Evolutionary conservation across 2,113 vertebrate species (phyloP).

Genomic region (Thamnophis sirtalis): DNA sequence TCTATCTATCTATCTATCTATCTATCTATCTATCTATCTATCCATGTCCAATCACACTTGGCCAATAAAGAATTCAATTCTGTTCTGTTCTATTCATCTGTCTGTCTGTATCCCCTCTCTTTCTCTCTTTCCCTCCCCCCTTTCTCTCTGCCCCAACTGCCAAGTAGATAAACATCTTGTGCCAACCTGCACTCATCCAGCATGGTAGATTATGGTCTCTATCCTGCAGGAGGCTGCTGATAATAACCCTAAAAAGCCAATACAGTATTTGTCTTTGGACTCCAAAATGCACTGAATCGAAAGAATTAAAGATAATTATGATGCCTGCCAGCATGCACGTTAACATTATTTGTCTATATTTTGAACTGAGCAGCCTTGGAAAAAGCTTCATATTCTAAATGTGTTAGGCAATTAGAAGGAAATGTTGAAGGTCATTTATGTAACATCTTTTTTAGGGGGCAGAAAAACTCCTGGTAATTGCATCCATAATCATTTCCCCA

Average conservation of each 20-base stretch:
- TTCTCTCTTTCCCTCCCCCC: accelerated
- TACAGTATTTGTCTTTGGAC: neutral
- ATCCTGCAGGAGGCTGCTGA: neutral
- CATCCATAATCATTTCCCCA: neutral
- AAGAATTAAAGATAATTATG: neutral
- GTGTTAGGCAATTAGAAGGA: neutral
- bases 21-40: too few species aligned
- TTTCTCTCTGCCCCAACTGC: too few species aligned
- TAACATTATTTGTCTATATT: neutral
- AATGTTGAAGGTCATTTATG: neutral
- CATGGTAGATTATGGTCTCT: too few species aligned
- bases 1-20: too few species aligned
- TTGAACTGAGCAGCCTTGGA: neutral
- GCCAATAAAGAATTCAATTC: too few species aligned
- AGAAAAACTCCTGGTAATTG: neutral
- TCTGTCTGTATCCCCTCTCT: too few species aligned
- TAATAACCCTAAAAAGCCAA: neutral
- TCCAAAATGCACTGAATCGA: neutral
- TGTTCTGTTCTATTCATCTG: too few species aligned
- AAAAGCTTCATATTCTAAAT: neutral
- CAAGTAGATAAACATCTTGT: too few species aligned
- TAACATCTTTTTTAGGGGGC: neutral
- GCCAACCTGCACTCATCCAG: too few species aligned
- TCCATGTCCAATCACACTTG: too few species aligned
- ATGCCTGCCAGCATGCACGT: neutral